phyloP scores from a whole-genome alignment of 2,888 invertebrate species.

The Cephalotes varians region DNA sequence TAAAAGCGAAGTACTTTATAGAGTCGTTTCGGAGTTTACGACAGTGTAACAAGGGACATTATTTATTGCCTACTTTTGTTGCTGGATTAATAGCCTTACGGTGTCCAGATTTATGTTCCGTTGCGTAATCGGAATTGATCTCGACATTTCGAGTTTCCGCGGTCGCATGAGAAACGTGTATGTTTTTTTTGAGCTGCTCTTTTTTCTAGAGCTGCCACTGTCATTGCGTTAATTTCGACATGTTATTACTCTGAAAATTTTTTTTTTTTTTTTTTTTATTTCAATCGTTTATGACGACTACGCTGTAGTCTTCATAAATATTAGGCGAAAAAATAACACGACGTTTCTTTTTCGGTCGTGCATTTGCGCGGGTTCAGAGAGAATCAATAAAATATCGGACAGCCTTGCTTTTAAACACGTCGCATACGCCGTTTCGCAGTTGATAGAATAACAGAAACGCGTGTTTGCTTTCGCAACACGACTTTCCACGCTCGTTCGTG shows the following conservation, averaged over 20 bases:
- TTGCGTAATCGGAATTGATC: slow-evolving; percentile 4
- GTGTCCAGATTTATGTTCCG: slow-evolving; percentile 7
- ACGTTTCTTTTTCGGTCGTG: slow-evolving; percentile 7
- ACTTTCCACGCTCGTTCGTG: slow-evolving; percentile 65
- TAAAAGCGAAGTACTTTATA: slow-evolving; percentile 43
- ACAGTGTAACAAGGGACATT: not conserved
- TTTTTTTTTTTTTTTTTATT: too few relatives aligned
- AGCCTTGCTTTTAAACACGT: slow-evolving; percentile 68
- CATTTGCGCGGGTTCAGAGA: slow-evolving; percentile 34
- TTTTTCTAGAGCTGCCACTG: too few relatives aligned
- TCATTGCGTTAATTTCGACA: too few relatives aligned
- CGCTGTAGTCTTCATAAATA: slow-evolving; percentile 19
- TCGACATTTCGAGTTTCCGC: not conserved
- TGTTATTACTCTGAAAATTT: too few relatives aligned
- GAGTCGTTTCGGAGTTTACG: slow-evolving; percentile 31
- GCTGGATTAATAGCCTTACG: not conserved
- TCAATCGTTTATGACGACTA: not conserved
- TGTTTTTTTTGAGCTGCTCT: too few relatives aligned
- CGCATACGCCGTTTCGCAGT: slow-evolving; percentile 64
- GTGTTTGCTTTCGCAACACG: slow-evolving; percentile 75
- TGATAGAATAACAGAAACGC: slow-evolving; percentile 76
- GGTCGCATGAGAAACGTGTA: not conserved
- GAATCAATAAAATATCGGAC: slow-evolving; percentile 72
- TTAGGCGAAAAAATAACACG: slow-evolving; percentile 39
- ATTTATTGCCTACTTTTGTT: slow-evolving; percentile 30